Evolutionary conservation across 2,113 vertebrate genomes (phyloP), one percentile per base, ranked within the genome.

Genomic region (Pavo muticus): DNA sequence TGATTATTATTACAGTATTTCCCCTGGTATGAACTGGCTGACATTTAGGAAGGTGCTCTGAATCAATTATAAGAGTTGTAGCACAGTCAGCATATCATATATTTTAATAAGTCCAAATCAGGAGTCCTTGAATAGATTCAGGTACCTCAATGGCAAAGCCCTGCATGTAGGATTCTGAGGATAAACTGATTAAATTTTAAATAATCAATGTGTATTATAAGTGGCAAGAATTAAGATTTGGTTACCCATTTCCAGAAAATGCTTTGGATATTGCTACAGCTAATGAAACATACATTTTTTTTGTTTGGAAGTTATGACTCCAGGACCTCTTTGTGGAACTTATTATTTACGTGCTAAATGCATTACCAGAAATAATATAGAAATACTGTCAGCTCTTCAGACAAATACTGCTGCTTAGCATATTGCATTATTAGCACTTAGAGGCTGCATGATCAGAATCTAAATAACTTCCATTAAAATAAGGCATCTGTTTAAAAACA

Each of bases 151-250:
- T 67, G 40, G 11, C 30, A 93, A 84, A 54, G 13, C 17, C 54
- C 44, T 88, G 3, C 88, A 54, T 64, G 8, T 48, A 77, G 29
- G 17, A 81, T 70, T 64, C 11, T 12, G 10, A 57, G 9, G 11
- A 82, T 32, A 84, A 72, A 76, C 9, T n/a, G 35, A 24, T 76
- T 87, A 54, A 30, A 54, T 87, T 89, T 89, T 32, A 70, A 82
- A 69, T 80, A 74, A 92, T 70, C 88, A 44, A 40, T 45, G 18
- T 45, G 6, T 70, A 30, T 40, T 73, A 30, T 39, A 42, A 18
- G 21, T 32, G 56, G 59, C 4, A 87, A 89, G n/a, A 85, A 87
- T 83, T 75, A 77, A 87, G 11, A 73, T 83, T 60, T 74, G 29
- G 24, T 47, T 79, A 47, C 6, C 16, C n/a, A 44, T 35, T 92